Base-by-base conservation (phyloP, 2,113 vertebrate genomes). In the Microcebus murinus region DNA sequence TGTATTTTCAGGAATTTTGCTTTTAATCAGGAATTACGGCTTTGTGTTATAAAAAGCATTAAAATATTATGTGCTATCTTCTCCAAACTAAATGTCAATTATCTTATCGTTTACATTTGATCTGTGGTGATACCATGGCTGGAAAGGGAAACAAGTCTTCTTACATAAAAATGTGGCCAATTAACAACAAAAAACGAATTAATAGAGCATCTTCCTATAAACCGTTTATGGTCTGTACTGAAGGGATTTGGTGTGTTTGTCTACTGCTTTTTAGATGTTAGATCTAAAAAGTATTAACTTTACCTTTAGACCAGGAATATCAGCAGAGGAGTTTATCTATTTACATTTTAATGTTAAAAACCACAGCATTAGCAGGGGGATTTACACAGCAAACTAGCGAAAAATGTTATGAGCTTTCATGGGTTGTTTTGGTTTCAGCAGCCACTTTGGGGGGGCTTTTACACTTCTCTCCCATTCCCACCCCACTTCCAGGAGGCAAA, bases 291-390 rank as follows among this genome's bases (percentile, higher is more conserved):
- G 29, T 34, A 18, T 31, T 31, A 36, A 39, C 52, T 94, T 96
- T 39, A 87, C 13, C 36, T 85, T 80, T 15, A n/a, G 59, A 25
- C 9, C 9, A 17, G 89, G 88, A 68, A 29, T 15, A 80, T 87
- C 23, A 59, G 68, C 18, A 36, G 84, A 71, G 73, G 70, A 84
- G 20, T 23, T 45, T 59, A 17, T 50, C 29, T 68, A 11, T 79
- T 96, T 48, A 76, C 42, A 84, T 90, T 93, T 71, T 52, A 27
- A 36, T 96, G 42, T 89, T 91, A 82, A 96, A 97, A 92, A 27
- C 25, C 12, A 10, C 57, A 65, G 79, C 96, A 79, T 87, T 6
- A n/a, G 4, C 81, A 4, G 48, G 86, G 31, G 57, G 42, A 65
- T 92, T 97, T 96, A 12, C 1, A 13, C 84, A n/a, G 15, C 2